Evolutionary conservation across 2,888 invertebrate species (phyloP), one percentile per base, ranked within the genome.

Genomic region (Synanthedon formicaeformis): DNA sequence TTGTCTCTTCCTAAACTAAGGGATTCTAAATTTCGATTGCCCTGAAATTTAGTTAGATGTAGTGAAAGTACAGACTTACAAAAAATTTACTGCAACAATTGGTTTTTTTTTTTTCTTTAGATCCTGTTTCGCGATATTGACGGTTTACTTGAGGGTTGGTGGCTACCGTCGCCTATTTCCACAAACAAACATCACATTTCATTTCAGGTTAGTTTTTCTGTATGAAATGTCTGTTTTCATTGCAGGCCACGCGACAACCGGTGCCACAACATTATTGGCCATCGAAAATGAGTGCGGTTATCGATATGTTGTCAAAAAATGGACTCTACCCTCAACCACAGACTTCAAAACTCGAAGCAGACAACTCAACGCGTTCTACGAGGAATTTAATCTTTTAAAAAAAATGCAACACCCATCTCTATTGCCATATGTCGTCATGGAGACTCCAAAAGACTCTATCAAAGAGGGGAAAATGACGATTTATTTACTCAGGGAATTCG

Each of bases 281-380:
- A 90, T 96, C 16, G 96, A 96, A 69, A 89, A 90, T 53, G 90
- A 90, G 54, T 89, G 91, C 12, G 95, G 95, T 0, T 92, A 93
- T 59, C 71, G 92, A 51, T 80, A 95, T 0, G 90, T 92, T 40
- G 86, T 95, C 12, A 92, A 91, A 27, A 95, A 96, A 73, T 97
- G 96, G 96, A 87, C 78, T 49, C 78, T 94, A 5, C 75, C 75
- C 57, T 58, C 86, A 59, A 66, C 80, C 0, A 57, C 67, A 0
- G 79, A 86, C 69, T 81, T 79, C 58, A 80, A 78, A 66, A 74
- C 82, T 0, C 73, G 89, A 2, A 82, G 86, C 57, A 88, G 88
- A 52, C 90, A 93, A 76, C 73, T 94, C 3, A 83, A 83, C 48
- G 89, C 89, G 56, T 89, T 96, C 51, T 95, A 96, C 64, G 93